A percentile compares a stretch with the other conserved stretches of the same genome.
These are phyloP conservation scores for Chiroxiphia lanceolata DNA, from an alignment of 2,797 vertebrate genomes.

Conservation along the genomic window DNA sequence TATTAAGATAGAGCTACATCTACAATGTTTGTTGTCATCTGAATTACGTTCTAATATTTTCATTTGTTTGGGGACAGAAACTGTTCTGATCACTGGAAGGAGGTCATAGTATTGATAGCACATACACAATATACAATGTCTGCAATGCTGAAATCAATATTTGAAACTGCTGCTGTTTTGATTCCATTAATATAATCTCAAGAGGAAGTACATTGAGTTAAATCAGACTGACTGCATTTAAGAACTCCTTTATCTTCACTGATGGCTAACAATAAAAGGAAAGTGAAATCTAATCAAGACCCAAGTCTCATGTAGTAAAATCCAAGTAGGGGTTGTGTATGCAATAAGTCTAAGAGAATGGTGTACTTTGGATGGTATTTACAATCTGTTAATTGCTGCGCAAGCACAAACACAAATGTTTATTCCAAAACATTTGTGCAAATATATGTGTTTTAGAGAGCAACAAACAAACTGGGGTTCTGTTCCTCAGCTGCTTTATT, in stretches of 20 bases:
- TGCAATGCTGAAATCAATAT: neutral
- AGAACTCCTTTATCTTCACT: neutral
- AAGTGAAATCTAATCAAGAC: neutral
- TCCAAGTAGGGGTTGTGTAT: neutral
- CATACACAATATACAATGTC: neutral
- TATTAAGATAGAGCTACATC: slow-evolving; percentile 4
- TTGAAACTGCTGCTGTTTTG: neutral
- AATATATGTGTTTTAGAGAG: neutral
- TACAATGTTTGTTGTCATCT: neutral
- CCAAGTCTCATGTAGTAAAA: neutral
- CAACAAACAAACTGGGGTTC: neutral
- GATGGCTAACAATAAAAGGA: neutral
- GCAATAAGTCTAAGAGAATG: neutral
- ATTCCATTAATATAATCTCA: neutral
- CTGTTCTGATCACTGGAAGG: neutral
- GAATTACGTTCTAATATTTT: neutral
- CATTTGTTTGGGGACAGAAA: neutral
- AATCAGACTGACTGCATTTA: neutral
- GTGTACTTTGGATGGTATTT: slow-evolving; percentile 2
- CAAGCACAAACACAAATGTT: slow-evolving; percentile 13
- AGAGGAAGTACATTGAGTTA: neutral
- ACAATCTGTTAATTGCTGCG: slow-evolving; percentile 22
- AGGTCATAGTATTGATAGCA: neutral
- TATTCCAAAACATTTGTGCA: slow-evolving; percentile 29
- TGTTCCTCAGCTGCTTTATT: neutral